phyloP scores from a whole-genome alignment of 2,888 invertebrate genomes.

The Drosophila longiperda region DNA sequence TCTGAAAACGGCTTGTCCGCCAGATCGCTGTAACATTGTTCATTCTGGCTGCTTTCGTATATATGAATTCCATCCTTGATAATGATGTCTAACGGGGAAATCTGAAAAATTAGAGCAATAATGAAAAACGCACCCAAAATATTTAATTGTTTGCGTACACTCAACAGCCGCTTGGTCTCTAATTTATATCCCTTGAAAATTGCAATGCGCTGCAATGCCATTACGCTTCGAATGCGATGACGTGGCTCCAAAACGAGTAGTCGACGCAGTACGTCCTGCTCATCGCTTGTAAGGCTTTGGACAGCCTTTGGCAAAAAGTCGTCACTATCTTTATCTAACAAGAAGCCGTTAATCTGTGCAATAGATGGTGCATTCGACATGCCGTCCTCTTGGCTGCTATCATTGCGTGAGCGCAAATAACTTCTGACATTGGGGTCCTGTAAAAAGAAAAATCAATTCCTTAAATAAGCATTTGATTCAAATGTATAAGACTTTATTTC shows the following conservation, averaged over 20 bases:
- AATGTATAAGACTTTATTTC: not conserved
- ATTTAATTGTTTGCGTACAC: not conserved
- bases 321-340: not conserved
- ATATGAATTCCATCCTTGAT: not conserved
- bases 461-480: not conserved
- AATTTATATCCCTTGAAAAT: constrained; percentile 2
- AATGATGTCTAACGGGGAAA: not conserved
- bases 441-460: not conserved
- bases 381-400: not conserved
- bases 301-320: constrained; percentile 1
- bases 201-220: not conserved
- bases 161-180: not conserved
- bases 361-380: constrained; percentile 1
- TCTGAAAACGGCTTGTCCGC: not conserved
- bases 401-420: not conserved
- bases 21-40: not conserved
- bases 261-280: not conserved
- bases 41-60: not conserved
- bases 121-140: not conserved
- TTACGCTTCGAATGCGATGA: not conserved
- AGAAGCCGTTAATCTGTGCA: not conserved
- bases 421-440: not conserved
- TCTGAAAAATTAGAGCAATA: not conserved
- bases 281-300: not conserved
- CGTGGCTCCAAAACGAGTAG: not conserved